Conservation (phyloP, 2,797 vertebrate genomes). For the Clamator glandarius region DNA sequence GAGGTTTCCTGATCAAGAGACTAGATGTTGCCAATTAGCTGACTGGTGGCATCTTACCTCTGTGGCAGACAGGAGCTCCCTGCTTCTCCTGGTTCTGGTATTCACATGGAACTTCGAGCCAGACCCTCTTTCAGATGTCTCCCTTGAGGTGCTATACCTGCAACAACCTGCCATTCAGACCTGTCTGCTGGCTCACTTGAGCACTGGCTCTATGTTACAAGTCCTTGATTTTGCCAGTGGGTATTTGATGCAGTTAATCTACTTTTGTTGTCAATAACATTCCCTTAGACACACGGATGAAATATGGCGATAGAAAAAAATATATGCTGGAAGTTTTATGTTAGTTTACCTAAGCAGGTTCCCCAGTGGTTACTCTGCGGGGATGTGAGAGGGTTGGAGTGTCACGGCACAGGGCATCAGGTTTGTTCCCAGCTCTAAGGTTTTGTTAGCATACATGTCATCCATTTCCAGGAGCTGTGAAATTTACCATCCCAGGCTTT, state of each 20-base stretch:
- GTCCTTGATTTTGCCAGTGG: not conserved
- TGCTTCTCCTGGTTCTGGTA: not conserved
- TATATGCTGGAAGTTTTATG: rapidly evolving
- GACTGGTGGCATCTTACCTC: not conserved
- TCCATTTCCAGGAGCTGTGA: not conserved
- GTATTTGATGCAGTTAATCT: not conserved
- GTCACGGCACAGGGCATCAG: not conserved
- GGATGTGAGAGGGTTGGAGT: not conserved
- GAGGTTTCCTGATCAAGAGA: not conserved
- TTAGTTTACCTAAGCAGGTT: not conserved
- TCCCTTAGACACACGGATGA: not conserved
- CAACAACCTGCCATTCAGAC: not conserved
- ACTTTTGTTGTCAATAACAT: not conserved
- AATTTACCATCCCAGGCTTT: not conserved
- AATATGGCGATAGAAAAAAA: not conserved
- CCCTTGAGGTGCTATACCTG: not conserved
- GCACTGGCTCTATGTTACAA: not conserved
- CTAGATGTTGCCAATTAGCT: not conserved
- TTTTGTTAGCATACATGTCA: not conserved
- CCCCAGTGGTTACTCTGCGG: not conserved
- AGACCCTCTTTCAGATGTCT: not conserved
- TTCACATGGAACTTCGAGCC: not conserved
- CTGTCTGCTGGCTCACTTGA: not conserved
- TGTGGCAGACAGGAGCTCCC: not conserved
- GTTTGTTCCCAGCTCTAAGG: not conserved